Conservation (phyloP, 2,797 vertebrate species). For the Muraenolepis orangiensis region DNA sequence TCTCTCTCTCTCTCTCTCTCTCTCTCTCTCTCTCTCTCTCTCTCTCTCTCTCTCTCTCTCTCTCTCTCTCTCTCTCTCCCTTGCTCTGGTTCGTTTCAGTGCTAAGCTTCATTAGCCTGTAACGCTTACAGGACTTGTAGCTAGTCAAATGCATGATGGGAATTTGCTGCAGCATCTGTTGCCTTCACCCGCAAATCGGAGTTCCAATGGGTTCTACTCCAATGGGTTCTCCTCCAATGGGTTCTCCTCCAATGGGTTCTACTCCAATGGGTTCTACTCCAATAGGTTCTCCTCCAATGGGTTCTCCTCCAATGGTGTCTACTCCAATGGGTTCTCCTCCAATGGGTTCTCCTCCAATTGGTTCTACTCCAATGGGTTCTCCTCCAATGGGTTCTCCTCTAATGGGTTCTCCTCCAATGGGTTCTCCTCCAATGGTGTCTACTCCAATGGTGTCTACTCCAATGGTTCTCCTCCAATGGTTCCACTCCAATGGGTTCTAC, state of each 20-base stretch:
- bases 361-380: conserved; percentile 27
- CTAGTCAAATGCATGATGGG: conserved; percentile 65
- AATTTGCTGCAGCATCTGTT: conserved; percentile 45
- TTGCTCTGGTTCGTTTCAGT: conserved; percentile 57
- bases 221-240: conserved; percentile 19
- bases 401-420: conserved; percentile 15
- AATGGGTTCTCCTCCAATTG: conserved; percentile 19
- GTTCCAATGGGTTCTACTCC: conserved; percentile 42
- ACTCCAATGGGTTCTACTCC: conserved; percentile 41
- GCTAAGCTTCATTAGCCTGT: conserved; percentile 45
- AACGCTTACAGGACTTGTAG: conserved; percentile 60
- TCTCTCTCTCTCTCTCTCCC: conserved; percentile 8
- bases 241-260: too few relatives aligned
- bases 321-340: conserved; percentile 42
- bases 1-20: conserved; percentile 31
- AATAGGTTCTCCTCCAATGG: conserved; percentile 19
- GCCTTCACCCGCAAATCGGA: conserved; percentile 39
- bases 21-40: conserved; percentile 31
- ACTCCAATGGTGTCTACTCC: too few relatives aligned
- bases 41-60: conserved; percentile 6
- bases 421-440: conserved; percentile 48
- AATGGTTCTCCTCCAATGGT: neutral
- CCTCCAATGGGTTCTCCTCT: conserved; percentile 35
- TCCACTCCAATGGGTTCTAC: conserved; percentile 29
- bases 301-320: too few relatives aligned